These are phyloP conservation scores for Adelphocoris suturalis DNA, from an alignment of 2,888 invertebrate genomes.

Conservation along the genomic window DNA sequence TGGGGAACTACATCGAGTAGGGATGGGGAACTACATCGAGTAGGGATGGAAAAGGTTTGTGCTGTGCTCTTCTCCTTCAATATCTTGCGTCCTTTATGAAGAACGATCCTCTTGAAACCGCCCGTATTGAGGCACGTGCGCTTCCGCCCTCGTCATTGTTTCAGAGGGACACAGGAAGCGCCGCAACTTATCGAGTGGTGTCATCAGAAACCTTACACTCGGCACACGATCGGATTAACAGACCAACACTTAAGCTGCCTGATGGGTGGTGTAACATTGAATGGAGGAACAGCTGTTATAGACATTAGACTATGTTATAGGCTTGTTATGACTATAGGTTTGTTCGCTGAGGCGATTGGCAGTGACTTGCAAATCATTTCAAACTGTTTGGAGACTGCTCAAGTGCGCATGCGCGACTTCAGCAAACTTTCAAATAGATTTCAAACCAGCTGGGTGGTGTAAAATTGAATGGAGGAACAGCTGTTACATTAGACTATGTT, in stretches of 20 bases:
- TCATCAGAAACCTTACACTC: constrained; percentile 42
- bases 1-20: not conserved
- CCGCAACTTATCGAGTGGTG: constrained; percentile 45
- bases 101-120: constrained; percentile 53
- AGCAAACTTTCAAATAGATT: no score
- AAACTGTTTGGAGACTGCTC: no score
- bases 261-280: no score
- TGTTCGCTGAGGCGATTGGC: no score
- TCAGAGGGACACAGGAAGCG: constrained; percentile 36
- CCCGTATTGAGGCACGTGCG: constrained; percentile 65
- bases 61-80: constrained; percentile 14
- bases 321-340: no score
- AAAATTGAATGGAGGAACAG: no score
- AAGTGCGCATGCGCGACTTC: no score
- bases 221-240: constrained; percentile 47
- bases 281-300: no score
- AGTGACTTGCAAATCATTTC: no score
- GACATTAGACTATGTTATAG: no score
- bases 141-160: constrained; percentile 61
- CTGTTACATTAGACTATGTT: no score
- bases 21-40: constrained; percentile 14
- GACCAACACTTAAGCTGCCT: not conserved
- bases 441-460: no score
- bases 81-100: constrained; percentile 43
- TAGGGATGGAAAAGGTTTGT: constrained; percentile 3